These are phyloP conservation scores for Heliconius eleuchia DNA, from an alignment of 1,140 invertebrate genomes.

Conservation along the genomic window DNA sequence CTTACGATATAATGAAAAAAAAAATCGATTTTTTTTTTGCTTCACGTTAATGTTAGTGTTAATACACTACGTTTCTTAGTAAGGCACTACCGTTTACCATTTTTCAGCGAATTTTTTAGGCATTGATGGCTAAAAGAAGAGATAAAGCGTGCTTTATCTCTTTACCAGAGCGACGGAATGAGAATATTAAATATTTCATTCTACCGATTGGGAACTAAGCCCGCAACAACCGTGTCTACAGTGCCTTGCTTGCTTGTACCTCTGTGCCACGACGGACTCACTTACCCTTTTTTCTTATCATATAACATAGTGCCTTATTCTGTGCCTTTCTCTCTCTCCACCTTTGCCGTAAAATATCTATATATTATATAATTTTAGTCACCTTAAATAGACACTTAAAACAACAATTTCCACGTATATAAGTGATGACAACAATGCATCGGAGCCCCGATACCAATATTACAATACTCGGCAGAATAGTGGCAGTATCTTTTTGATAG, in stretches of 20 bases:
- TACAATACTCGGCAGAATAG: slow-evolving; percentile 19
- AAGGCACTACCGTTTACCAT: too few species aligned
- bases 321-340: too few species aligned
- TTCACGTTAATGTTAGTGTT: neutral
- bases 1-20: too few species aligned
- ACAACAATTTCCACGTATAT: slow-evolving; percentile 12
- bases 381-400: slow-evolving; percentile 2
- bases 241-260: too few species aligned
- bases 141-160: too few species aligned
- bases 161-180: too few species aligned
- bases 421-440: slow-evolving; percentile 17
- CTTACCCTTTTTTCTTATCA: too few species aligned
- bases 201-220: neutral
- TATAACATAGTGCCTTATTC: too few species aligned
- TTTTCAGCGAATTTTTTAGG: neutral
- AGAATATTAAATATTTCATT: neutral
- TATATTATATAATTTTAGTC: slow-evolving; percentile 6
- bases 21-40: too few species aligned
- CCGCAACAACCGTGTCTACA: too few species aligned
- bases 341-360: too few species aligned
- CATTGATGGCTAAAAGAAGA: neutral
- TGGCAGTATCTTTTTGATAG: slow-evolving; percentile 7
- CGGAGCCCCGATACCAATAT: slow-evolving; percentile 18
- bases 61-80: neutral
- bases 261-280: too few species aligned